Evolutionary conservation across 2,797 vertebrate genomes (phyloP).

Genomic region (Pyrrhura leucotis): DNA sequence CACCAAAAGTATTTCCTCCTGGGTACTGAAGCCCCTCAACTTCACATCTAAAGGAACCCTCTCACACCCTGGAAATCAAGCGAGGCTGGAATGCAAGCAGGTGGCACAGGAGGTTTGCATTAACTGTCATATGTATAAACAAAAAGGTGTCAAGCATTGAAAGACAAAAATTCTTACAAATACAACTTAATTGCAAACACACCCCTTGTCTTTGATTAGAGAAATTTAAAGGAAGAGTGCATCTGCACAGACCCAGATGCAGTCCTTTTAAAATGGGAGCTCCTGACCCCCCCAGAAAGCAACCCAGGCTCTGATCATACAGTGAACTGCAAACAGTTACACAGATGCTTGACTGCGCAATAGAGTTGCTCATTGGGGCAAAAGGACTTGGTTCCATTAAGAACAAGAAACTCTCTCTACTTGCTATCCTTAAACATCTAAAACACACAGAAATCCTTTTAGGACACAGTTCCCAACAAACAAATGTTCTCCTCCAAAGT

Average conservation of each 20-base stretch:
- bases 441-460: background rate
- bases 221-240: background rate
- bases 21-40: background rate
- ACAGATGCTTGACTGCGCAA: background rate
- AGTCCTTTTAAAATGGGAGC: background rate
- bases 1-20: background rate
- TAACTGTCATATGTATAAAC: background rate
- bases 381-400: background rate
- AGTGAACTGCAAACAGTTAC: background rate
- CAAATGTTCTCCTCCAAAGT: background rate
- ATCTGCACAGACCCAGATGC: background rate
- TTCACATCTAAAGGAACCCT: background rate
- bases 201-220: background rate
- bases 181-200: constrained; percentile 18
- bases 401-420: background rate
- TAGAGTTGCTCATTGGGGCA: accelerated
- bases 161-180: background rate
- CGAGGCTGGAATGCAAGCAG: background rate
- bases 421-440: background rate
- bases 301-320: background rate
- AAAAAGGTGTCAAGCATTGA: constrained; percentile 19
- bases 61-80: background rate
- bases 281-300: background rate
- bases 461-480: background rate
- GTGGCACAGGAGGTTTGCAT: constrained; percentile 5